Evolutionary conservation across 1,140 invertebrate species (phyloP), one percentile per base, ranked within the genome.

Genomic region (Heterodera schachtii): DNA sequence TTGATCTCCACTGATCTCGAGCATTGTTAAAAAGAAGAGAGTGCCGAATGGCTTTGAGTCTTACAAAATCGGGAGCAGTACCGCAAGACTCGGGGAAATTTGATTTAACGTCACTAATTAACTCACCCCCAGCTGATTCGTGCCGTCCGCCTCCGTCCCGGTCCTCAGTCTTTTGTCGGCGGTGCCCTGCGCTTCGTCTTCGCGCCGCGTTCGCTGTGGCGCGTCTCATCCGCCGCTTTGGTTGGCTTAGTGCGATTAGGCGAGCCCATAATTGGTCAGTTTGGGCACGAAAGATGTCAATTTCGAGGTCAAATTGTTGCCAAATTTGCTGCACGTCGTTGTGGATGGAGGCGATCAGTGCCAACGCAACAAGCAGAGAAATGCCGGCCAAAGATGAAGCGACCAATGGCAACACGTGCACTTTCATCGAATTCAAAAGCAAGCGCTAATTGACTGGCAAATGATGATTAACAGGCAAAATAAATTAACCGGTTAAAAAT

Each of bases 201-300:
- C 86, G 75, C 86, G 79, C 57, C 21, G 31, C 49, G 49, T 31
- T 31, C 31, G 49, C 49, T 11, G 49, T 85, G 8, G 87, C 84
- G 84, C 78, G 85, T 82, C 71, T 84, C 19, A 64, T 71, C 41
- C 74, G 86, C 67, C 74, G 66, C 79, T 88, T 75, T 71, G 71
- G 49, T 7, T 66, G 64, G 16, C 81, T 80, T 44, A 88, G 64
- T 31, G 44, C 19, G 49, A 88, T 88, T 78, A 89, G 79, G 76
- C 90, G 88, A 3, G 75, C 64, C 87, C 87, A 89, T 52, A 90
- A 73, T 31, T 90, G 81, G 69, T 90, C 89, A 66, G 87, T 88
- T 44, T 87, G 77, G 76, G 85, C 52, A 46, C 84, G 84, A 84
- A 89, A 89, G 21, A 31, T 70, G 8, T 73, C 73, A 43, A 89